Evolutionary conservation across 2,113 vertebrate genomes (phyloP), one percentile per base, ranked within the genome.

Genomic region (Siniperca chuatsi): DNA sequence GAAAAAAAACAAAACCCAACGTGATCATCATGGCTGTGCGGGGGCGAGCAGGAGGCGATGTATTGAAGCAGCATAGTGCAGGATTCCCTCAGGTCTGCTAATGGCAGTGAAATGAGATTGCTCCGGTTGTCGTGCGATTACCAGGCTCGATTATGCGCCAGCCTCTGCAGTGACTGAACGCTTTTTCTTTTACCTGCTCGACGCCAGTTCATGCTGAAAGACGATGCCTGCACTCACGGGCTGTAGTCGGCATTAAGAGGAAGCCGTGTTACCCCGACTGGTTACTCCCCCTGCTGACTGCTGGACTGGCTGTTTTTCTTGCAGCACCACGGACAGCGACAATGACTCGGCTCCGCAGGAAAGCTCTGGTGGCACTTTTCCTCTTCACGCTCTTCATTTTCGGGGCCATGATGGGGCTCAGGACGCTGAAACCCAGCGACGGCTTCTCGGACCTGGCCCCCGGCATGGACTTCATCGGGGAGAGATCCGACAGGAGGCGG

Each of bases 331-430:
- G 87, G 92, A 94, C 89, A 93, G 92, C 87, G 84, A 94, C 91
- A 20, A 97, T 97, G 97, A 96, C 95, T 82, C 96, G 97, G 73
- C 93, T 97, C 80, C 96, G 97, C 81, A 95, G 95, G 88, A 97
- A 96, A 50, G 96, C 96, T 25, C 95, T 96, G 13, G 94, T 97
- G 52, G 97, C 96, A 8, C 95, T 98, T 2, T 97, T 97, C 85
- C 93, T 98, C 72, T 97, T 97, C 86, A 96, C 97, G 37, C 95
- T 98, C 33, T 98, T 98, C 87, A 96, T 97, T 33, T 97, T 98
- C 81, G 97, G 97, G 25, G 97, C 97, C 25, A 96, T 97, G 94
- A 97, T 97, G 97, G 97, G 96, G 21, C 93, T 98, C 81, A 90
- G 96, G 89, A 97, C 96, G 61, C 95, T 98, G 62, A 97, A 97